Conservation (phyloP, 2,888 invertebrate genomes). For the Drosophila quinaria region DNA sequence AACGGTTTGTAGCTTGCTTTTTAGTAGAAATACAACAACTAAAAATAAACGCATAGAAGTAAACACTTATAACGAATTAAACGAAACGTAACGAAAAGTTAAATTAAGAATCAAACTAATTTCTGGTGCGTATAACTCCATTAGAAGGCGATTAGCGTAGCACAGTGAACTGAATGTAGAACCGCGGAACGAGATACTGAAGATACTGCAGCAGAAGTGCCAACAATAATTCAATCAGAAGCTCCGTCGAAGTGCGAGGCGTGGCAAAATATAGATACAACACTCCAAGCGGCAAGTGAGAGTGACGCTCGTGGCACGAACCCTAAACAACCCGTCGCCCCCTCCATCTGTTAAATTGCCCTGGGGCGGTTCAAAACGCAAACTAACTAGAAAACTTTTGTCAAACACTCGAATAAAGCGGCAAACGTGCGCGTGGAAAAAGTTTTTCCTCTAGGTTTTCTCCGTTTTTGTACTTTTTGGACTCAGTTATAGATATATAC, state of each 20-base stretch:
- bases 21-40: conserved; percentile 47
- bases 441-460: conserved; percentile 41
- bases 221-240: conserved; percentile 61
- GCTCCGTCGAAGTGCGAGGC: not conserved
- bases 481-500: conserved; percentile 3
- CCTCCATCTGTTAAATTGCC: not conserved
- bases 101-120: conserved; percentile 60
- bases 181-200: not conserved
- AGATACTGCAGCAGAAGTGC: conserved; percentile 44
- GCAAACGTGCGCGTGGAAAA: conserved; percentile 65
- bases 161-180: conserved; percentile 16
- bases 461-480: conserved; percentile 1
- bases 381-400: conserved; percentile 52
- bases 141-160: conserved; percentile 67
- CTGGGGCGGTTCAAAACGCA: conserved; percentile 18
- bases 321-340: not conserved
- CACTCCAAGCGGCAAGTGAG: conserved; percentile 20
- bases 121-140: conserved; percentile 81
- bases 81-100: conserved; percentile 44
- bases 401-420: conserved; percentile 66
- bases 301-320: conserved; percentile 25
- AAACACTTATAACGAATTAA: conserved; percentile 23
- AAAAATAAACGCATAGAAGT: conserved; percentile 17
- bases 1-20: conserved; percentile 55
- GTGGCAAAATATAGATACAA: conserved; percentile 6